phyloP scores from a whole-genome alignment of 2,797 vertebrate genomes.

The Spinus olivaceus region DNA sequence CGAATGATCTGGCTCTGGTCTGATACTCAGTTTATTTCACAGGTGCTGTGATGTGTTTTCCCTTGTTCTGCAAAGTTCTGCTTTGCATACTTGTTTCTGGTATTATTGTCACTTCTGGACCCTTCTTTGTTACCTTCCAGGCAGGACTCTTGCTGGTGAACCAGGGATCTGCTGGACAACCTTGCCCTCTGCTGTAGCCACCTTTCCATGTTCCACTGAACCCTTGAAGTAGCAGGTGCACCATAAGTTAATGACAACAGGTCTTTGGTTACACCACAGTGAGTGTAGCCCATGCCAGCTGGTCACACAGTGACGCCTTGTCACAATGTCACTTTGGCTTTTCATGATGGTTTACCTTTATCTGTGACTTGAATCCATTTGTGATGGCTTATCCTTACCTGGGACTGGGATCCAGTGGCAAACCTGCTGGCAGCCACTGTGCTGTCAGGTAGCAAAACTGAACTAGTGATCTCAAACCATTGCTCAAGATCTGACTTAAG shows the following conservation, averaged over 20 bases:
- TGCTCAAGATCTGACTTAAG: conserved; percentile 34
- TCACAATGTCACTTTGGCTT: conserved; percentile 43
- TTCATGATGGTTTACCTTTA: neutral
- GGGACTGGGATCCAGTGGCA: neutral
- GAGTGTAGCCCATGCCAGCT: conserved; percentile 26
- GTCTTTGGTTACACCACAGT: conserved; percentile 10
- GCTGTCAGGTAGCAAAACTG: conserved; percentile 35
- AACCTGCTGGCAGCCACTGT: conserved; percentile 26
- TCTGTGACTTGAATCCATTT: neutral
- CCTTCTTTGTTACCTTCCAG: conserved; percentile 52
- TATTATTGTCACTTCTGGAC: conserved; percentile 40
- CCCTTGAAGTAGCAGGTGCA: conserved; percentile 42
- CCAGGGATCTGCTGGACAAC: conserved; percentile 37
- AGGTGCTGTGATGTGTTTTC: conserved; percentile 40
- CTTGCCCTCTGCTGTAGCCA: conserved; percentile 16
- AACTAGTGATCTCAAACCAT: conserved; percentile 7
- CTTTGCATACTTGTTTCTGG: conserved; percentile 52
- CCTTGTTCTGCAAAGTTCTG: conserved; percentile 67
- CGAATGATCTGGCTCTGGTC: conserved; percentile 54
- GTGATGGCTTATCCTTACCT: conserved; percentile 1
- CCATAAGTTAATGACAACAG: neutral
- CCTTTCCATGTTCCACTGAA: neutral
- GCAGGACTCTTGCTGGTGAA: conserved; percentile 49
- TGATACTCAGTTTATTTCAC: conserved; percentile 54
- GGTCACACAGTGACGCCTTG: conserved; percentile 23